Percentiles rank a stretch among this genome's conserved stretches.
These are phyloP conservation scores for Fragum sueziense DNA, from an alignment of 2,888 invertebrate genomes.

Conservation along the genomic window DNA sequence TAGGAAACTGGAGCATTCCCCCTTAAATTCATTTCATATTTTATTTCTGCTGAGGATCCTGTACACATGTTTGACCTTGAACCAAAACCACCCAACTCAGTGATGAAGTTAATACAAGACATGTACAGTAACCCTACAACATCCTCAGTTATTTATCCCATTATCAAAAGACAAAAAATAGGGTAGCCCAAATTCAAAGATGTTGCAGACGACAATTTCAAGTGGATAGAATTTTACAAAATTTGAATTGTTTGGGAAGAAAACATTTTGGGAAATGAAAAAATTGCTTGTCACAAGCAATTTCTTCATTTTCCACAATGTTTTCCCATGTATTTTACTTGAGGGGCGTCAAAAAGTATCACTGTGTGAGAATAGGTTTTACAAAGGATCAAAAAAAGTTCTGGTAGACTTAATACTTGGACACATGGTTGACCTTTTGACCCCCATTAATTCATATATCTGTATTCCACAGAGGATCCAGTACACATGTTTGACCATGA, in stretches of 20 bases:
- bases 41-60: conserved; percentile 85
- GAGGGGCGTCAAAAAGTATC: no score
- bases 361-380: no score
- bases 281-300: background rate
- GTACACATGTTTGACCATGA: conserved; percentile 89
- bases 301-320: no score
- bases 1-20: no score
- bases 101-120: conserved; percentile 94
- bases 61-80: conserved; percentile 89
- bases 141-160: conserved; percentile 90
- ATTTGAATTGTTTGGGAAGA: background rate
- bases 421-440: conserved; percentile 94
- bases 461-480: conserved; percentile 85
- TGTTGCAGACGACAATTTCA: no score
- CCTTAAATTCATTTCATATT: no score
- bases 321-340: no score
- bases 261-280: no score
- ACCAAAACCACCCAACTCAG: conserved; percentile 91
- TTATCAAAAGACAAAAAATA: background rate
- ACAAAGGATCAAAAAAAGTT: conserved; percentile 89
- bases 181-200: no score
- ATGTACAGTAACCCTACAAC: conserved; percentile 91
- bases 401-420: conserved; percentile 95
- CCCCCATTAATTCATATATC: background rate
- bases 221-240: background rate